Evolutionary conservation across 2,797 vertebrate genomes (phyloP), one percentile per base, ranked within the genome.

Genomic region (Alcedo quadribrachys): DNA sequence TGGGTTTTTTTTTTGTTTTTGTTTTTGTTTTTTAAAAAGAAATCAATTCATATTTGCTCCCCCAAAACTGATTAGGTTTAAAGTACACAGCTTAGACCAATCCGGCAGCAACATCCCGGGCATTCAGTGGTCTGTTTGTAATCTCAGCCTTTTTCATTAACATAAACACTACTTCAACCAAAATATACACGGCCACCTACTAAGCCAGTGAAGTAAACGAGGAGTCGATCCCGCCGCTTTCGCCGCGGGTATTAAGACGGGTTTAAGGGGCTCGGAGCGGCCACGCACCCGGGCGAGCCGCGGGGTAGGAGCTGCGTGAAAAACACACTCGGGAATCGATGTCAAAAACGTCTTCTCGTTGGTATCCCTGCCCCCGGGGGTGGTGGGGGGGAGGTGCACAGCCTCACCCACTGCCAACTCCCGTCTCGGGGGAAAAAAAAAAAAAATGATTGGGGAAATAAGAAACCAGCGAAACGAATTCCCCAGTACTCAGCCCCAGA

Each of bases 141-240:
- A 99, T 98, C 98, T 98, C 98, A 98, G 97, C 97, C 97, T 97
- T 98, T 65, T 98, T 97, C 98, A 98, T 98, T 97, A 98, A 99
- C 98, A 98, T 99, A 99, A 99, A 99, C 98, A 99, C 96, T 98
- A 97, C 98, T 98, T 97, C 95, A 99, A 98, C 96, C 97, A 98
- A 99, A 99, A 99, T 98, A 99, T 97, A 98, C 98, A 97, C 80
- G 99, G 98, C 99, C 99, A 99, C 99, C 98, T 98, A 99, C 98
- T 94, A 97, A 97, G 98, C 95, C 67, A 71, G 97, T 82, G 97
- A 97, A 98, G 98, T 96, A 93, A 96, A 97, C 90, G 97, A 96
- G 95, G 96, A 68, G 84, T 65, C 70, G 86, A 66, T 43, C 50
- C 33, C 85, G 32, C 63, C 16, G 61, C 81, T 33, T 16, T 82